Evolutionary conservation across 2,888 invertebrate species (phyloP).

Genomic region (Nomada fucata): DNA sequence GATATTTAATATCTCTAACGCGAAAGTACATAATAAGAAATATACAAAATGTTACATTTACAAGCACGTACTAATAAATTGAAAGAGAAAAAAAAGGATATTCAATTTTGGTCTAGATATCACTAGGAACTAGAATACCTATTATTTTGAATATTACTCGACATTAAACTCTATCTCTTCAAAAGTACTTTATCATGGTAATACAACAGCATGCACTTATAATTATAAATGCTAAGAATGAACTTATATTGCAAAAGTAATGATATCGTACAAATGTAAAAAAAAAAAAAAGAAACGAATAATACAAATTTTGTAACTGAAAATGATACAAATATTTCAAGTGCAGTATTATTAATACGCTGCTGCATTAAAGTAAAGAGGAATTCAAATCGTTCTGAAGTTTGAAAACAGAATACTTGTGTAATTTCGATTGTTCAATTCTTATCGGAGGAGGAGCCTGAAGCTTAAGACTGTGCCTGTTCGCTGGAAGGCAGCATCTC

Average conservation of each 20-base stretch:
- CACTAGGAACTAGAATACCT: constrained; percentile 35
- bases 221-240: constrained; percentile 60
- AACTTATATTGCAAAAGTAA: constrained; percentile 53
- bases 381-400: constrained; percentile 72
- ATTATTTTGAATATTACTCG: constrained; percentile 38
- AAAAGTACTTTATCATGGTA: constrained; percentile 34
- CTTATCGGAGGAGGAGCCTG: constrained; percentile 81
- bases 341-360: constrained; percentile 35
- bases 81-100: constrained; percentile 24
- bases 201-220: constrained; percentile 52
- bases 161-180: constrained; percentile 46
- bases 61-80: constrained; percentile 39
- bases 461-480: constrained; percentile 84
- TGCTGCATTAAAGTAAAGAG: constrained; percentile 41
- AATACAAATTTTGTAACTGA: constrained; percentile 45
- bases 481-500: constrained; percentile 83
- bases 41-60: constrained; percentile 47
- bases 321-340: constrained; percentile 44
- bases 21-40: constrained; percentile 44
- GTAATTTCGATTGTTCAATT: constrained; percentile 71
- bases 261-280: constrained; percentile 50
- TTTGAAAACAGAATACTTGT: constrained; percentile 73
- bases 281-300: constrained; percentile 24
- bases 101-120: constrained; percentile 24
- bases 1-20: constrained; percentile 29